Evolutionary conservation across 1,140 invertebrate genomes (phyloP).

Genomic region (Latrodectus geometricus): DNA sequence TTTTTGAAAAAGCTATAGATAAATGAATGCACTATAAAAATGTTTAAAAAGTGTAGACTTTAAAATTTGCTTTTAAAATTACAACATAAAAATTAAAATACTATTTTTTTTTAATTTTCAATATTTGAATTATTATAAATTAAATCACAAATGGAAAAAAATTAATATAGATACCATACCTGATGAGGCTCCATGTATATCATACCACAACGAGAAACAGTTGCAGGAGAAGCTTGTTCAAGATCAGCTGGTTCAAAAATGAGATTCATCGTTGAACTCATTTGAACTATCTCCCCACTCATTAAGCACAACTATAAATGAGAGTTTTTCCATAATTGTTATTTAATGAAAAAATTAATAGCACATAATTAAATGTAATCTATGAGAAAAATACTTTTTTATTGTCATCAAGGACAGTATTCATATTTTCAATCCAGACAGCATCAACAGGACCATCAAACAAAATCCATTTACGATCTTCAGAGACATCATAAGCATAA

Average conservation of each 20-base stretch:
- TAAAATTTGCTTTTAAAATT: too few species aligned
- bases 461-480: constrained; percentile 89
- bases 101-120: too few species aligned
- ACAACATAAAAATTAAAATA: too few species aligned
- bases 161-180: constrained; percentile 4
- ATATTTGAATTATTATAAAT: neutral
- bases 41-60: too few species aligned
- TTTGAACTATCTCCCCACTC: constrained; percentile 75
- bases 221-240: constrained; percentile 92
- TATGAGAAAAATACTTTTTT: constrained; percentile 77
- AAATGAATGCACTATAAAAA: too few species aligned
- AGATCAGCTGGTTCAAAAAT: constrained; percentile 94
- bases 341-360: neutral
- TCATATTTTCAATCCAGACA: constrained; percentile 98
- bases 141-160: neutral
- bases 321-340: neutral
- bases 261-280: constrained; percentile 88
- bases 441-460: constrained; percentile 97
- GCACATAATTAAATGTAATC: neutral
- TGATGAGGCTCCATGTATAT: constrained; percentile 90
- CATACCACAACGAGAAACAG: constrained; percentile 93
- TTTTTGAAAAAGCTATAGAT: too few species aligned
- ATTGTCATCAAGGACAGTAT: constrained; percentile 96
- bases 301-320: constrained; percentile 69
- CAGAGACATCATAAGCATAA: constrained; percentile 65